Base-by-base conservation (phyloP, 2,113 vertebrate genomes). In the Lampris incognitus region DNA sequence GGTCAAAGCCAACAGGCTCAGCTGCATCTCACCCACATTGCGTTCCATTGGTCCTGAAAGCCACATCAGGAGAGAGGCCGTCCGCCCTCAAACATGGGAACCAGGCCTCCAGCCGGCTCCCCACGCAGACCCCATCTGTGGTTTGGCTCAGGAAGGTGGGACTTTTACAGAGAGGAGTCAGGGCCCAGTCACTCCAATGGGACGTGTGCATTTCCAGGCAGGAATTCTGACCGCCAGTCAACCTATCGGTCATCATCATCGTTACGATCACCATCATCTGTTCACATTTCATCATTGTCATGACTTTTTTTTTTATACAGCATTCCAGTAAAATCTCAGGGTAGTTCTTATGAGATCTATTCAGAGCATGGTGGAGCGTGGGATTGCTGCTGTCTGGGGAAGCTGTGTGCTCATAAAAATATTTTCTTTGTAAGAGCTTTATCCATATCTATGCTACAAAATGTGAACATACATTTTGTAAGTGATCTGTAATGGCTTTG, bases 291-390 rank as follows among this genome's bases (percentile, higher is more conserved):
- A 81, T 72, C 77, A 84, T 72, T 85, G 66, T 77, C 74, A 58
- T 72, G 39, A 79, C 65, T 37, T 82, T 79, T 70, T 78, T 40
- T 37, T 82, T 79, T 70, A 76, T 74, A 39, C 49, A 74, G 71
- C 81, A 87, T 92, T 91, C 85, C 86, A 72, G 65, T 52, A 76
- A 88, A 88, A 79, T 88, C 88, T 90, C 85, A 55, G 74, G 82
- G 76, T 69, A 76, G 52, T 84, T 73, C 38, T 85, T 73, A 66
- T 75, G 60, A 86, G 24, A 73, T 85, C 52, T 78, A 61, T 87
- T 85, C 50, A 68, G 80, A 83, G 70, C 46, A 2, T 64, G 69
- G 49, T 39, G 78, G 79, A 87, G 84, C 85, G 90, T 92, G 86
- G 88, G 92, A 87, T 85, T 79, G 76, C 58, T 84, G 77, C 59